Conservation (phyloP, 2,888 invertebrate genomes). For the Meganola albula region DNA sequence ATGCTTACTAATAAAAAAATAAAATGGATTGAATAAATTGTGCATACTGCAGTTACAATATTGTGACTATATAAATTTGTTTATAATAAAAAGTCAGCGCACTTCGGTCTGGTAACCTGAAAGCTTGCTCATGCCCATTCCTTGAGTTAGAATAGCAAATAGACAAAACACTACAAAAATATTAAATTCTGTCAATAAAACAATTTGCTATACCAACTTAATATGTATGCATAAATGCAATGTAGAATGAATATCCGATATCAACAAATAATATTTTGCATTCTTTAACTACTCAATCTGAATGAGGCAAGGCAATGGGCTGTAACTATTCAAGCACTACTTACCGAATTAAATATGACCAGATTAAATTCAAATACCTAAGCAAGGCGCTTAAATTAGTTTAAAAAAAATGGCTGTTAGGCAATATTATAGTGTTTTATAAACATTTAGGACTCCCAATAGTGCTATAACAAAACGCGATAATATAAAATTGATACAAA, state of each 20-base stretch:
- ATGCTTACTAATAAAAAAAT: conserved; percentile 3
- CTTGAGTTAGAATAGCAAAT: conserved; percentile 29
- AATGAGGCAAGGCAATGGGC: too few species aligned
- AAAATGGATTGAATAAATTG: background rate
- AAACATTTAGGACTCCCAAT: conserved; percentile 18
- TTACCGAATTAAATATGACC: too few species aligned
- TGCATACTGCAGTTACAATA: background rate
- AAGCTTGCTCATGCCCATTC: conserved; percentile 46
- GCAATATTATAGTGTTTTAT: conserved; percentile 9
- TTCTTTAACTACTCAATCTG: too few species aligned
- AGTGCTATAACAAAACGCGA: conserved; percentile 18
- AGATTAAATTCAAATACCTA: too few species aligned
- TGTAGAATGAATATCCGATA: too few species aligned
- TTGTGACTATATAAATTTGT: background rate
- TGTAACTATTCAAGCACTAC: too few species aligned
- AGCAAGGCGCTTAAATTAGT: too few species aligned
- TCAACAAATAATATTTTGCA: too few species aligned
- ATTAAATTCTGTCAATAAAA: too few species aligned
- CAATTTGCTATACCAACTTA: too few species aligned
- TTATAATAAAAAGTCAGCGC: conserved; percentile 21
- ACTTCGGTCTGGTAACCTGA: conserved; percentile 19
- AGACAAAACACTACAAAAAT: conserved; percentile 6
- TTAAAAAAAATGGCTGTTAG: too few species aligned
- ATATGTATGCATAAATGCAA: too few species aligned
- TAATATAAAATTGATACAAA: conserved; percentile 8